A percentile compares a stretch with the other conserved stretches of the same genome.
Evolutionary conservation across 2,888 invertebrate species (phyloP).

Genomic region (Caenorhabditis macrosperma): DNA sequence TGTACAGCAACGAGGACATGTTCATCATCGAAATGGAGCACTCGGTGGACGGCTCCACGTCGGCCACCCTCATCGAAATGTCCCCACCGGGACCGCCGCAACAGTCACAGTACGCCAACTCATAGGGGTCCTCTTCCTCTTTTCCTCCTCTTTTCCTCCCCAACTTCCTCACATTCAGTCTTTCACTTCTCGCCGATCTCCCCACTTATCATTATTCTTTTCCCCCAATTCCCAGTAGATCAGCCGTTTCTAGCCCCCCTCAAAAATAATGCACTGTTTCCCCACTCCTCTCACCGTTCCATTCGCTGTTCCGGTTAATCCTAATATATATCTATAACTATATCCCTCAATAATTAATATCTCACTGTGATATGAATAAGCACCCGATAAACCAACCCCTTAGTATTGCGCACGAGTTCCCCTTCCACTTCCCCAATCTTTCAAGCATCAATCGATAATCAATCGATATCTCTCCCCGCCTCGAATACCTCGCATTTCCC

Average conservation of each 20-base stretch:
- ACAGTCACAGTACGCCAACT: conserved; percentile 40
- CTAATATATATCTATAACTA: not conserved
- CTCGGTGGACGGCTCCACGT: conserved; percentile 78
- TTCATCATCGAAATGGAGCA: conserved; percentile 89
- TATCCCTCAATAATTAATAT: conserved; percentile 9
- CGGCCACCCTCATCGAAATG: conserved; percentile 64
- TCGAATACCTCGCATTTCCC: conserved; percentile 40
- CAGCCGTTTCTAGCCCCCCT: conserved; percentile 36
- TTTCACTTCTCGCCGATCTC: conserved; percentile 43
- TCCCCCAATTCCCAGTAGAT: not conserved
- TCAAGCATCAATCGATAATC: not conserved
- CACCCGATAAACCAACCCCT: not conserved
- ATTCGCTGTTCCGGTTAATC: conserved; percentile 15
- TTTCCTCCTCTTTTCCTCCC: not conserved
- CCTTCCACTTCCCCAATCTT: conserved; percentile 2
- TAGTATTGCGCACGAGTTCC: conserved; percentile 51
- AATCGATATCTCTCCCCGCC: not conserved
- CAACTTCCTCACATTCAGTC: conserved; percentile 52
- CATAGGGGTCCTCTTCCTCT: conserved; percentile 19
- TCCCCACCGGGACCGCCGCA: conserved; percentile 32
- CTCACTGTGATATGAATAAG: conserved; percentile 10
- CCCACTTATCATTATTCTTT: not conserved
- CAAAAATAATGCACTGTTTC: too few relatives aligned
- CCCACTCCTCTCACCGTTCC: not conserved
- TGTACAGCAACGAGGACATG: conserved; percentile 92